phyloP scores from a whole-genome alignment of 2,113 vertebrate genomes.

The Cisticola juncidis region DNA sequence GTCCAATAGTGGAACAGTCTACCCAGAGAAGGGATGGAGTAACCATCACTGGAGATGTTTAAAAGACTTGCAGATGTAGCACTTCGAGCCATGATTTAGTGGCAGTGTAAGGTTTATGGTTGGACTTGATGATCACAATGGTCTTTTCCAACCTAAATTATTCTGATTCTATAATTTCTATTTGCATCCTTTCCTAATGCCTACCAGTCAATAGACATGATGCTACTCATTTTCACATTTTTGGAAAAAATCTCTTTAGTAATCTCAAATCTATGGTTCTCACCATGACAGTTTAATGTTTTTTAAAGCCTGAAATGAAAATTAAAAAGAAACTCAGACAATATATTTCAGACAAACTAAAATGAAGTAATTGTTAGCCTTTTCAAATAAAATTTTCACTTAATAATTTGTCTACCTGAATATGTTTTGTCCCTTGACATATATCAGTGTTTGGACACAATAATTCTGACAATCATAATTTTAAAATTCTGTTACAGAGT shows the following conservation, averaged over 20 bases:
- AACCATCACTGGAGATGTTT: background rate
- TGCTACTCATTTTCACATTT: background rate
- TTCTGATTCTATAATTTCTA: background rate
- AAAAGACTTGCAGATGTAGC: background rate
- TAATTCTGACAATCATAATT: background rate
- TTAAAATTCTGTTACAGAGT: background rate
- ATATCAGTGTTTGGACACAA: background rate
- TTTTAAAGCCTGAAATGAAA: background rate
- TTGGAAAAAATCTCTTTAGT: background rate
- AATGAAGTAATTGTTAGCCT: background rate
- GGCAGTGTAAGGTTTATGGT: background rate
- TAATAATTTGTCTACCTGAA: background rate
- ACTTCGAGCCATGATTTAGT: background rate
- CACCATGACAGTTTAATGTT: background rate
- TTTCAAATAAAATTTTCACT: background rate
- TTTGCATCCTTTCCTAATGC: background rate
- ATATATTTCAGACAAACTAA: background rate
- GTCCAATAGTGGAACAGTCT: background rate
- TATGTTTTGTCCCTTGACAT: background rate
- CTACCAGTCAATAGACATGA: background rate
- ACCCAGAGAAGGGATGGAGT: background rate
- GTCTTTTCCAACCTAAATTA: background rate
- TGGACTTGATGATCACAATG: too few species aligned
- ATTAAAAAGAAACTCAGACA: background rate
- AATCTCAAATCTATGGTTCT: background rate